A percentile compares a stretch with the other conserved stretches of the same genome.
phyloP scores from a whole-genome alignment of 2,797 vertebrate species.

The Syndactyla subalaris region DNA sequence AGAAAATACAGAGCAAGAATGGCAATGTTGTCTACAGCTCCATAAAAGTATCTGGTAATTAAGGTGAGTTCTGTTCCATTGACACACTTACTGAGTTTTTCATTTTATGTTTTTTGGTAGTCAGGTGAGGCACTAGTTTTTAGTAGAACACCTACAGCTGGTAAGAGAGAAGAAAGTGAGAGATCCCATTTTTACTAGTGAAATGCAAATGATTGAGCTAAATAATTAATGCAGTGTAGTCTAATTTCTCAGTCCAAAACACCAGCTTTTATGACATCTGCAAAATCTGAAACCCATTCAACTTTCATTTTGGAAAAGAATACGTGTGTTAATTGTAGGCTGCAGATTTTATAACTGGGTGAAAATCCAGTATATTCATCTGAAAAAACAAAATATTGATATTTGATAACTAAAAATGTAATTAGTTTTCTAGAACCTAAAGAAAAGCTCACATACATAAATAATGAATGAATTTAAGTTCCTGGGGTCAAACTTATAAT shows the following conservation, averaged over 20 bases:
- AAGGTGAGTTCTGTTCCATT: slow-evolving; percentile 22
- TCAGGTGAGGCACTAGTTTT: neutral
- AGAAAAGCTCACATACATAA: slow-evolving; percentile 3
- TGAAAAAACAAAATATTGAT: neutral
- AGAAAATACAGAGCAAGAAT: neutral
- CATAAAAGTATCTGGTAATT: neutral
- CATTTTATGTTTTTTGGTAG: neutral
- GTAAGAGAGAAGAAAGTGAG: neutral
- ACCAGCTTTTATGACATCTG: neutral
- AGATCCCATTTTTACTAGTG: neutral
- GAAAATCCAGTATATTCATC: neutral
- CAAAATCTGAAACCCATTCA: neutral
- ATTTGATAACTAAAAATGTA: neutral
- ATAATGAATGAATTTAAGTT: slow-evolving; percentile 18
- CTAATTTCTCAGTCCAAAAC: slow-evolving; percentile 7
- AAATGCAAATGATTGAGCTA: slow-evolving; percentile 24
- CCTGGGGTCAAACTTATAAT: neutral
- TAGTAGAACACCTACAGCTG: neutral
- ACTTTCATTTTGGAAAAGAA: neutral
- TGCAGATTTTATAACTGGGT: neutral
- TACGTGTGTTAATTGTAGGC: neutral
- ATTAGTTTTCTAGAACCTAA: neutral
- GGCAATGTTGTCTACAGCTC: neutral
- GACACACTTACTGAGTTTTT: neutral
- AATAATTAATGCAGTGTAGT: neutral